Evolutionary conservation across 2,113 vertebrate genomes (phyloP).

Genomic region (Hydrolagus affinis): DNA sequence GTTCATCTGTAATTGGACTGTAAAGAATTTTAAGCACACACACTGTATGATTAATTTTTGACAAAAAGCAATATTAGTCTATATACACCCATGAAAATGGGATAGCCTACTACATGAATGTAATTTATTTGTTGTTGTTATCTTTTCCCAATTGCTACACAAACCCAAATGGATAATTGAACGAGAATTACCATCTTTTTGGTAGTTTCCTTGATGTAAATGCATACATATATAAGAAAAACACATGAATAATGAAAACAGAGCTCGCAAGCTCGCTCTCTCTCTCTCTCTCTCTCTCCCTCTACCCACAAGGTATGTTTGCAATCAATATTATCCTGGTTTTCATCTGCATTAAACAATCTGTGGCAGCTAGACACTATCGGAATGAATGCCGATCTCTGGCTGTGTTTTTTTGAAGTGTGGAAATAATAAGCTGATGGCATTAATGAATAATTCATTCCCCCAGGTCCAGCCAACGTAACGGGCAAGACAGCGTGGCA

Average conservation of each 20-base stretch:
- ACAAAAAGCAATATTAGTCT: too few species aligned
- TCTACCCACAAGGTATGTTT: not conserved
- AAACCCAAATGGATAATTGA: not conserved
- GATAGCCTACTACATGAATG: too few species aligned
- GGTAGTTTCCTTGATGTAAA: not conserved
- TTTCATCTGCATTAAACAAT: slow-evolving; percentile 9
- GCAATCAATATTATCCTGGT: not conserved
- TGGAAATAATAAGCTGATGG: slow-evolving; percentile 13
- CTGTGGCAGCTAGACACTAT: not conserved
- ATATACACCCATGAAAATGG: too few species aligned
- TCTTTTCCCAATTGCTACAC: not conserved
- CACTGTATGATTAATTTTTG: too few species aligned
- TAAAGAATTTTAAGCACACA: too few species aligned
- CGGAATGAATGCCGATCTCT: not conserved
- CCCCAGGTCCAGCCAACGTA: not conserved
- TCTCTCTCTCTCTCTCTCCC: not conserved
- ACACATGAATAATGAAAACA: not conserved
- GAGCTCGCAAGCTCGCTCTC: not conserved
- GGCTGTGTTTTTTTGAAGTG: not conserved
- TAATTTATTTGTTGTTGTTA: too few species aligned
- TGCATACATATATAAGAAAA: not conserved
- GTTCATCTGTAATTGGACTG: too few species aligned
- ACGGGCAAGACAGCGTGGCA: slow-evolving; percentile 5
- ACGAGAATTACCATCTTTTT: not conserved
- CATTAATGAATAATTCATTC: slow-evolving; percentile 23